Evolutionary conservation across 2,888 invertebrate genomes (phyloP).

Genomic region (Euplexia lucipara): DNA sequence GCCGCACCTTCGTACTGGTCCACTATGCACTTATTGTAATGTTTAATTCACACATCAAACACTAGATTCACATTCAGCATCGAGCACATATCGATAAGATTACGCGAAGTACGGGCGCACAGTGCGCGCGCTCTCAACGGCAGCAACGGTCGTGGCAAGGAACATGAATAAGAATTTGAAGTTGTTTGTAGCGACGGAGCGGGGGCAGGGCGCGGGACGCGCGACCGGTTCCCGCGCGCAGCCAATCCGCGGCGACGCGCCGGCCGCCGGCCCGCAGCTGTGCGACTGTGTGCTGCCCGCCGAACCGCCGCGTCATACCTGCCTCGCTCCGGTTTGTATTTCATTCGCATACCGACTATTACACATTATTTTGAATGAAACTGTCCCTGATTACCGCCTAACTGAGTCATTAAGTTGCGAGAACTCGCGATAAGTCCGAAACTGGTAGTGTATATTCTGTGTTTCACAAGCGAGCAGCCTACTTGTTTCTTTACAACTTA

Average conservation of each 20-base stretch:
- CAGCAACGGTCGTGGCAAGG: slow-evolving; percentile 88
- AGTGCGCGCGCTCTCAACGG: slow-evolving; percentile 82
- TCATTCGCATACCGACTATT: slow-evolving; percentile 80
- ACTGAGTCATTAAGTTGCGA: slow-evolving; percentile 77
- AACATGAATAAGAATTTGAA: slow-evolving; percentile 90
- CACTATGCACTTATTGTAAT: slow-evolving; percentile 61
- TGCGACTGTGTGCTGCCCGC: slow-evolving; percentile 80
- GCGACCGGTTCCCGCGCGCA: slow-evolving; percentile 84
- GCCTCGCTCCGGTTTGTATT: slow-evolving; percentile 78
- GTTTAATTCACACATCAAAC: slow-evolving; percentile 73
- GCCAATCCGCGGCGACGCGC: slow-evolving; percentile 85
- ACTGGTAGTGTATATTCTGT: slow-evolving; percentile 56
- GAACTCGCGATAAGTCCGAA: slow-evolving; percentile 66
- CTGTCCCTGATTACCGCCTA: slow-evolving; percentile 74
- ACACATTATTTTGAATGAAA: slow-evolving; percentile 84
- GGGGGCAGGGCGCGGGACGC: slow-evolving; percentile 73
- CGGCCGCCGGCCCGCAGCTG: slow-evolving; percentile 86
- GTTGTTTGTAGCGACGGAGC: slow-evolving; percentile 81
- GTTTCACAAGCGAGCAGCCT: slow-evolving; percentile 58
- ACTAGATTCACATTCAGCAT: slow-evolving; percentile 77
- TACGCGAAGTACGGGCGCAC: slow-evolving; percentile 86
- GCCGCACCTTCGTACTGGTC: slow-evolving; percentile 59
- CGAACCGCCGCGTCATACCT: slow-evolving; percentile 82
- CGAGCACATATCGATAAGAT: slow-evolving; percentile 88
- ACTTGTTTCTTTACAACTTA: slow-evolving; percentile 58